These are phyloP conservation scores for Zygaena filipendulae DNA, from an alignment of 2,888 invertebrate genomes.

Conservation along the genomic window DNA sequence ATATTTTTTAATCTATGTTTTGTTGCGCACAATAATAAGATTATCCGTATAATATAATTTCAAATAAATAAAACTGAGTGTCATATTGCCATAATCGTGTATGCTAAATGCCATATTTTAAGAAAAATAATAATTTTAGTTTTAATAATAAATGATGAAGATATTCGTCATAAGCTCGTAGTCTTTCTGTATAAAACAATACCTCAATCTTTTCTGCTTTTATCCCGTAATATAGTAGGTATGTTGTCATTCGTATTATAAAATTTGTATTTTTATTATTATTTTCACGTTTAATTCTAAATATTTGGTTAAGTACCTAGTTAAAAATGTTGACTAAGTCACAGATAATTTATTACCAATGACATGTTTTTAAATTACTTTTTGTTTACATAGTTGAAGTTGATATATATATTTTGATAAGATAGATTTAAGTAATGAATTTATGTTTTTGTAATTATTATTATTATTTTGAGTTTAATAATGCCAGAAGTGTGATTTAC, in stretches of 20 bases:
- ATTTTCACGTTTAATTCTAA: slow-evolving; percentile 20
- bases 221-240: slow-evolving; percentile 29
- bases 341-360: slow-evolving; percentile 68
- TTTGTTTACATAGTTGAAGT: slow-evolving; percentile 39
- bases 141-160: slow-evolving; percentile 22
- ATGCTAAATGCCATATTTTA: slow-evolving; percentile 58
- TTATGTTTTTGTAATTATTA: slow-evolving; percentile 35
- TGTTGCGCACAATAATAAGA: too few relatives aligned
- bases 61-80: too few relatives aligned
- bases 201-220: slow-evolving; percentile 45
- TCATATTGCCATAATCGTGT: slow-evolving; percentile 48
- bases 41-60: too few relatives aligned
- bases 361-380: slow-evolving; percentile 62
- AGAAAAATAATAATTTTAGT: slow-evolving; percentile 31
- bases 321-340: slow-evolving; percentile 63
- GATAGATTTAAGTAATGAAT: slow-evolving; percentile 28
- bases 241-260: slow-evolving; percentile 22
- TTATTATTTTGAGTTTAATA: too few relatives aligned
- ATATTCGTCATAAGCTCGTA: slow-evolving; percentile 35
- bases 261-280: slow-evolving; percentile 22
- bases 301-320: slow-evolving; percentile 31
- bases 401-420: slow-evolving; percentile 44
- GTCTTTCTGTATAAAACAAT: slow-evolving; percentile 34
- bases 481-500: slow-evolving; percentile 56
- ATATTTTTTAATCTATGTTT: too few relatives aligned